These are phyloP conservation scores for Taurulus bubalis DNA, from an alignment of 2,113 vertebrate genomes.

Conservation along the genomic window DNA sequence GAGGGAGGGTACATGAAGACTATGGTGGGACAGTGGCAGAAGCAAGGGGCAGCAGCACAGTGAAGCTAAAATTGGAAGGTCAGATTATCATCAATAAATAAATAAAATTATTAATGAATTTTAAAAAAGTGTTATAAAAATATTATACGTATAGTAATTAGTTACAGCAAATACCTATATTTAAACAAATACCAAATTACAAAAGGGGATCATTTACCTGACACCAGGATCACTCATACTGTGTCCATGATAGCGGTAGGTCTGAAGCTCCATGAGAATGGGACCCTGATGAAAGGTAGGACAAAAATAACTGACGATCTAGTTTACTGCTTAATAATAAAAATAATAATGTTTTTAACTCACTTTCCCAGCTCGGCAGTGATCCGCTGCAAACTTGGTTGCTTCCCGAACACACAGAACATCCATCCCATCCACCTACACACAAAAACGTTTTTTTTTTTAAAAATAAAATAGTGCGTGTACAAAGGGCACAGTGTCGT, in stretches of 20 bases:
- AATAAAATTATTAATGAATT: background rate
- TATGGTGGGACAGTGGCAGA: conserved; percentile 35
- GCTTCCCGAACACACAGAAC: conserved; percentile 93
- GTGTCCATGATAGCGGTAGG: conserved; percentile 98
- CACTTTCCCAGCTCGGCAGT: conserved; percentile 93
- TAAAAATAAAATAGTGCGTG: too few relatives aligned
- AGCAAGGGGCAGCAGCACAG: conserved; percentile 42
- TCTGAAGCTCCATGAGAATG: conserved; percentile 96
- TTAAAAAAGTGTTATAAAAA: background rate
- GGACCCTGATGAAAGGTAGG: conserved; percentile 85
- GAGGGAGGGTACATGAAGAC: conserved; percentile 22
- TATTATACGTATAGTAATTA: background rate
- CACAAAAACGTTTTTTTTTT: conserved; percentile 27
- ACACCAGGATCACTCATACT: conserved; percentile 99
- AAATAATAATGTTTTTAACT: conserved; percentile 19
- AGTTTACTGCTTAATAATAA: background rate
- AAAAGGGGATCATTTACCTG: conserved; percentile 83
- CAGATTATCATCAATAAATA: conserved; percentile 9
- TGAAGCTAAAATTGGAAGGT: conserved; percentile 7
- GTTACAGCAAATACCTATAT: background rate
- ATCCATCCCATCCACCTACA: conserved; percentile 96
- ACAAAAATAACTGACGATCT: background rate
- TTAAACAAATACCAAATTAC: background rate
- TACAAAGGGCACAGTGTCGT: too few relatives aligned
- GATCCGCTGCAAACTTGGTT: conserved; percentile 89